These are phyloP conservation scores for Cremastobaeus sp. DNA, from an alignment of 2,888 invertebrate species.

Conservation along the genomic window DNA sequence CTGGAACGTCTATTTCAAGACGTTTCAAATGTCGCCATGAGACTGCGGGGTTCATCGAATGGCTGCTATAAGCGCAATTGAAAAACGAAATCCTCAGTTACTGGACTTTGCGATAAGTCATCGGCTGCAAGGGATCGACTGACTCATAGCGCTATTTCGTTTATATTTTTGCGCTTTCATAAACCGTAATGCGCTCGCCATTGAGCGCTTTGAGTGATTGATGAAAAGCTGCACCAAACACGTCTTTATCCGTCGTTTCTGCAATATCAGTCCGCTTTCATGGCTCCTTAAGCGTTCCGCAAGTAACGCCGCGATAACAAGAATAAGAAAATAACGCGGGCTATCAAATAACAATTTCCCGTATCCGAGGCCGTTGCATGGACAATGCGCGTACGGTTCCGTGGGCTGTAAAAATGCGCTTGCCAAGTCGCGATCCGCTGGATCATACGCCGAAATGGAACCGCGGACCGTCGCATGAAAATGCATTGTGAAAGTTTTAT, in stretches of 20 bases:
- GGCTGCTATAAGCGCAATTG: slow-evolving; percentile 21
- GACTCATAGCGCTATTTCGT: slow-evolving; percentile 37
- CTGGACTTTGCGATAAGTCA: slow-evolving; percentile 44
- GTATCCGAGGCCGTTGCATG: no score
- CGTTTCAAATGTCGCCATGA: no score
- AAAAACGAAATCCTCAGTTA: slow-evolving; percentile 27
- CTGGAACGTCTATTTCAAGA: no score
- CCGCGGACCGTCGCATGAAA: background rate
- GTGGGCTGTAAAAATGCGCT: no score
- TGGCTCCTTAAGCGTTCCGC: slow-evolving; percentile 9
- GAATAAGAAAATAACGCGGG: background rate
- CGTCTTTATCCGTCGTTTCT: slow-evolving; percentile 39
- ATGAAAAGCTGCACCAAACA: slow-evolving; percentile 39
- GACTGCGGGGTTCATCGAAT: no score
- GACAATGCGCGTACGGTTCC: background rate
- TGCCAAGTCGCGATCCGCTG: background rate
- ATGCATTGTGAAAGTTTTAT: slow-evolving; percentile 23
- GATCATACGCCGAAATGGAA: slow-evolving; percentile 12
- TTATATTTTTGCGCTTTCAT: slow-evolving; percentile 27
- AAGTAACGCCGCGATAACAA: no score
- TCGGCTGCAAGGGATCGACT: slow-evolving; percentile 32
- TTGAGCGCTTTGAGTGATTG: slow-evolving; percentile 52
- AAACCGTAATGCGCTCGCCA: slow-evolving; percentile 26
- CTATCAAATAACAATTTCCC: no score
- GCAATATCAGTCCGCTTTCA: slow-evolving; percentile 8